phyloP scores from a whole-genome alignment of 2,797 vertebrate genomes.

The Tolypeutes matacus region DNA sequence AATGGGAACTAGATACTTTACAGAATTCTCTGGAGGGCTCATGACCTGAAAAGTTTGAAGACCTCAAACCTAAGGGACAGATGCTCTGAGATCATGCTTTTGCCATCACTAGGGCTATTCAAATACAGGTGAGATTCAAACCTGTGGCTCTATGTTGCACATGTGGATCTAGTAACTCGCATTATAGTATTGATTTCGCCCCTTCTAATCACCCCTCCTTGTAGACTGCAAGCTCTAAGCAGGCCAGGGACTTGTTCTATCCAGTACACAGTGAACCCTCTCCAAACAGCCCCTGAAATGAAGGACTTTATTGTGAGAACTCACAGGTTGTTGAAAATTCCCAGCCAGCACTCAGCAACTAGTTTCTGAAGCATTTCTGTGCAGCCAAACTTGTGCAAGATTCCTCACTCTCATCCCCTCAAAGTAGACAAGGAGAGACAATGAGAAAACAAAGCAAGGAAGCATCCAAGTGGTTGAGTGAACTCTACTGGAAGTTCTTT shows the following conservation, averaged over 20 bases:
- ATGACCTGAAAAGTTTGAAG: background rate
- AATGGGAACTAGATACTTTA: background rate
- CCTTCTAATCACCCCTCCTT: background rate
- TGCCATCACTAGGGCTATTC: no score
- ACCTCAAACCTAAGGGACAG: background rate
- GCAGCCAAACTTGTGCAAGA: background rate
- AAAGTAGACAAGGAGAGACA: background rate
- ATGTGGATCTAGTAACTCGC: conserved; percentile 46
- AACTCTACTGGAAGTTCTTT: background rate
- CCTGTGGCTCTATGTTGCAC: background rate
- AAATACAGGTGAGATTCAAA: background rate
- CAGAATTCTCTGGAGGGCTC: background rate
- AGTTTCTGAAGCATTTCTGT: background rate
- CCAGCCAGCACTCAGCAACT: background rate
- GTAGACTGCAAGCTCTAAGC: background rate
- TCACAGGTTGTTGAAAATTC: background rate
- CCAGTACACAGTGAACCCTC: background rate
- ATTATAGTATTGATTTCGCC: background rate
- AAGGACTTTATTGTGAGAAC: conserved; percentile 8
- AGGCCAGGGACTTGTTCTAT: background rate
- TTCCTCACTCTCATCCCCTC: background rate
- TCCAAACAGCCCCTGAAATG: background rate
- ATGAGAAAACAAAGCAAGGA: background rate
- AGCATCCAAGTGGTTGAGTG: background rate
- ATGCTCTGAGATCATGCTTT: background rate